These are phyloP conservation scores for Hydractinia echinata DNA, from an alignment of 30 jellyfish, hydroid and myxozoan species.

Conservation along the genomic window DNA sequence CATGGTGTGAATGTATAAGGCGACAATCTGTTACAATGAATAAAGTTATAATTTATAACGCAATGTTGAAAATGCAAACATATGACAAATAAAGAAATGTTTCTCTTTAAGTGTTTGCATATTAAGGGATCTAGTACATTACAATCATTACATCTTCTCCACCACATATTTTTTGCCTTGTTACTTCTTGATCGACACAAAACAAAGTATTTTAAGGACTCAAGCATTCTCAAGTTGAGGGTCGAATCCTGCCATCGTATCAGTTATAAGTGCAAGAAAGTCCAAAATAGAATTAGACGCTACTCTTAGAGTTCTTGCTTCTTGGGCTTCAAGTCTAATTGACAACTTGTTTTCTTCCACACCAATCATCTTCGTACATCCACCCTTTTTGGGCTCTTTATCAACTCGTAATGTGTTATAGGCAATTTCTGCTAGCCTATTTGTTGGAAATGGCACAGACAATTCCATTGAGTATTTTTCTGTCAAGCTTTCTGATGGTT, in stretches of 20 bases:
- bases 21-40: no score
- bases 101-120: no score
- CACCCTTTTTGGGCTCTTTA: slow-evolving; percentile 92
- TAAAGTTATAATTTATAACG: no score
- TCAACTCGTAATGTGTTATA: slow-evolving; percentile 79
- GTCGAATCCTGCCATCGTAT: slow-evolving; percentile 85
- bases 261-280: slow-evolving; percentile 55
- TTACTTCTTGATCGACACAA: no score
- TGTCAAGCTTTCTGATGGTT: no score
- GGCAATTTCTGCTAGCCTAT: slow-evolving; percentile 74
- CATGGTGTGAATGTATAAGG: no score
- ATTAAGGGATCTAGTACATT: no score
- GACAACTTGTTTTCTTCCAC: slow-evolving; percentile 42
- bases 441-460: slow-evolving; percentile 76
- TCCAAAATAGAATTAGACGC: slow-evolving; percentile 88
- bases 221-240: slow-evolving; percentile 16
- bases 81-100: no score
- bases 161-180: no score
- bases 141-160: no score
- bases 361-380: slow-evolving; percentile 61
- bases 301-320: slow-evolving; percentile 78
- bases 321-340: slow-evolving; percentile 53
- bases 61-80: no score
- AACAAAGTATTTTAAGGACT: no score
- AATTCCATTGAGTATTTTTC: slow-evolving; percentile 35